phyloP scores from a whole-genome alignment of 2,888 invertebrate genomes.

The Elmis aenea region DNA sequence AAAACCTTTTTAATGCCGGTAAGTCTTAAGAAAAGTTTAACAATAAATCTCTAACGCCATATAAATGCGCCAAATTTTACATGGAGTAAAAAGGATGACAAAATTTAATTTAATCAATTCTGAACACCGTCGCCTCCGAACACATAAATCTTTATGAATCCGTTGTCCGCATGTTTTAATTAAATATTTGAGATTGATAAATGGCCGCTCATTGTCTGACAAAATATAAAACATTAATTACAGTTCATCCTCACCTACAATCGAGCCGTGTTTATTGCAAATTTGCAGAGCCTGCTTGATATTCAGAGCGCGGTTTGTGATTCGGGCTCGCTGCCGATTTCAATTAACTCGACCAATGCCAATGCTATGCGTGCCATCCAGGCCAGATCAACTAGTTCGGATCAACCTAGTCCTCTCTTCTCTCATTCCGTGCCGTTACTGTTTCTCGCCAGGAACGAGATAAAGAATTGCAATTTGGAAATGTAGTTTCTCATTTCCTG shows the following conservation, averaged over 20 bases:
- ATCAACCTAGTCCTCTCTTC: conserved; percentile 13
- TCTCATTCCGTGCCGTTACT: conserved; percentile 8
- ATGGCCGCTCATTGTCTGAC: conserved; percentile 46
- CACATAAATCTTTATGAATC: conserved; percentile 48
- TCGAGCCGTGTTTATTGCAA: conserved; percentile 31
- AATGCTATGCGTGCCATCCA: conserved; percentile 24
- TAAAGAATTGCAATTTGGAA: background rate
- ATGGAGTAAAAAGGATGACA: conserved; percentile 30
- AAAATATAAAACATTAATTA: conserved; percentile 46
- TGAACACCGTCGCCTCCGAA: conserved; percentile 40
- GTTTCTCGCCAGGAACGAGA: background rate
- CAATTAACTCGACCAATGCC: conserved; percentile 31
- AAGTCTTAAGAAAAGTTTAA: background rate
- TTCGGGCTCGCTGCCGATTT: conserved; percentile 30
- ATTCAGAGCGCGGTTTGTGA: conserved; percentile 26
- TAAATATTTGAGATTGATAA: conserved; percentile 49
- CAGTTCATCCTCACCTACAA: conserved; percentile 37
- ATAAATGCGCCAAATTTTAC: conserved; percentile 7
- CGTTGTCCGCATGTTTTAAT: conserved; percentile 50
- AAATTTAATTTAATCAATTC: conserved; percentile 47
- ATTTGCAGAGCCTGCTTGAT: conserved; percentile 31
- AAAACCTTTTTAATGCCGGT: background rate
- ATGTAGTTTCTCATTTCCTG: conserved; percentile 12
- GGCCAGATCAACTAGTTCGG: conserved; percentile 12
- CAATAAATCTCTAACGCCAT: no score